Conservation (phyloP, 2,797 vertebrate species). For the Eulemur mongoz region DNA sequence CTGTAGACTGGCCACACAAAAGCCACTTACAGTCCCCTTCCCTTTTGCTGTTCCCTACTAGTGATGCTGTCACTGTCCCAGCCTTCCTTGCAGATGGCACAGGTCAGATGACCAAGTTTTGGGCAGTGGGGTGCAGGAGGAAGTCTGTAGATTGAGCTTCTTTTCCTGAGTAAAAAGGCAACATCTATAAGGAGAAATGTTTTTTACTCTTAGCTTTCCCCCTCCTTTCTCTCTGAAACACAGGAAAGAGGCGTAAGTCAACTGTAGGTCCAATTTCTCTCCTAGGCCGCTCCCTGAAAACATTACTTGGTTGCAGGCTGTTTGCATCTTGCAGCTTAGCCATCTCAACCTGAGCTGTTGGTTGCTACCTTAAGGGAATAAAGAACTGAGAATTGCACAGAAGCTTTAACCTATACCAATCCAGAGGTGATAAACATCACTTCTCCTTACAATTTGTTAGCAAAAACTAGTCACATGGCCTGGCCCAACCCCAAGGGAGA, state of each 20-base stretch:
- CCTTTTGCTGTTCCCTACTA: neutral
- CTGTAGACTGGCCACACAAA: neutral
- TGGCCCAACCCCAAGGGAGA: neutral
- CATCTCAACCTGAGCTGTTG: neutral
- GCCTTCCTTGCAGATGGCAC: neutral
- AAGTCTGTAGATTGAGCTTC: neutral
- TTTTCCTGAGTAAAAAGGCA: neutral
- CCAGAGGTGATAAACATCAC: neutral
- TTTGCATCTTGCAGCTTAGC: neutral
- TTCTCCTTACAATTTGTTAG: neutral
- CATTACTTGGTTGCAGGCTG: neutral
- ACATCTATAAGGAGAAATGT: neutral
- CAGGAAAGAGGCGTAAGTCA: neutral
- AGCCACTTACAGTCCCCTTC: neutral
- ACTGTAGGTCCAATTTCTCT: neutral
- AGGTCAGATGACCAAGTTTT: neutral
- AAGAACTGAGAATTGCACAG: neutral
- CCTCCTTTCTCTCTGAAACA: neutral
- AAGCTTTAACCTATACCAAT: neutral
- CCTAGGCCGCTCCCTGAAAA: neutral
- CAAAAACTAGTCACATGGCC: neutral
- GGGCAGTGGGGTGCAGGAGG: neutral
- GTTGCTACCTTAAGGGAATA: neutral
- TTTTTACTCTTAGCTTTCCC: neutral
- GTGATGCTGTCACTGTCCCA: neutral